Base-by-base conservation (phyloP, 2,797 vertebrate species). In the Lutjanus argentimaculatus region DNA sequence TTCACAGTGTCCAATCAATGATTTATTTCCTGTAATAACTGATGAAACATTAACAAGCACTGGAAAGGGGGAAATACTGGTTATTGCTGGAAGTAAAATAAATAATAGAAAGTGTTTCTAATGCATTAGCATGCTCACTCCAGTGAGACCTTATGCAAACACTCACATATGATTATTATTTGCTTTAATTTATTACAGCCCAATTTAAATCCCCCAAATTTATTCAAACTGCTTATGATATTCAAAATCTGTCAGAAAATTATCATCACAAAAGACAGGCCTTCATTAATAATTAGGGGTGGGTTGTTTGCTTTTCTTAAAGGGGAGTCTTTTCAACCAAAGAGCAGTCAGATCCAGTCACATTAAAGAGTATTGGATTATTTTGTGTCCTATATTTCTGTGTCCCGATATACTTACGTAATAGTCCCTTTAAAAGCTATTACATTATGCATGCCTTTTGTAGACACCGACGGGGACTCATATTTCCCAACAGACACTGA, bases 391-490 rank as follows among this genome's bases (percentile, higher is more conserved):
- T 6, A 25, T 57, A 72, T 65, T 75, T 59, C 53, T 30, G 15
- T 48, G 43, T 36, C 36, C 43, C 52, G 63, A 2, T n/a, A 42
- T 66, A 57, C 55, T 49, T 52, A 22, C 2, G 0, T 36, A 52
- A 74, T 19, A 21, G 58, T 63, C 17, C 72, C 42, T 84, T 69
- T 68, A 25, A 71, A 62, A 83, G 52, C 46, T 55, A 10, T 40
- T 81, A 10, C 59, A 80, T 82, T 72, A 81, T 84, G 56, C 46
- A 71, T 74, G 75, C 13, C 43, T 81, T 70, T 79, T 80, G 49
- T 21, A 62, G 61, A 72, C 9, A 11, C 67, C 2, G 2, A 46
- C 48, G 65, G 55, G 8, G 42, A 49, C 58, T 77, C 57, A 55
- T 69, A 79, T 66, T 79, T 57, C 63, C 58, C 64, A 75, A 48